Conservation (phyloP, 2,888 invertebrate species). For the Pomacea canaliculata region DNA sequence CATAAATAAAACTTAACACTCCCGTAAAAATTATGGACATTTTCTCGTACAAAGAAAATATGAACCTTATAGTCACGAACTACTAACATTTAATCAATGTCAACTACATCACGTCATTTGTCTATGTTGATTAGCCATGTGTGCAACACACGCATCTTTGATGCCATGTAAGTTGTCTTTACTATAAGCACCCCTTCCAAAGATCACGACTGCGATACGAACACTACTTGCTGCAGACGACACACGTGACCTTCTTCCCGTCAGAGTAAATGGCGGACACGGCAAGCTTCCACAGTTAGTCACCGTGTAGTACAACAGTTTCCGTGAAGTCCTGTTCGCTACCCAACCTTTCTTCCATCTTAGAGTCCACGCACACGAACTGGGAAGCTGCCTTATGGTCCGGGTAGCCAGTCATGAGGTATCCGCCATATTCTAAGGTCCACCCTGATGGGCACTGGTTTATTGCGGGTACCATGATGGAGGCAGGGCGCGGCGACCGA, state of each 20-base stretch:
- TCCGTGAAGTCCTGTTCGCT: not conserved
- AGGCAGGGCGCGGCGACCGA: constrained; percentile 10
- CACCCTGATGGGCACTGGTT: constrained; percentile 14
- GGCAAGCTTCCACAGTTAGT: constrained; percentile 15
- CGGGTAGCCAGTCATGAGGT: constrained; percentile 14
- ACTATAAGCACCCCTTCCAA: too few species aligned
- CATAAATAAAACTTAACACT: too few species aligned
- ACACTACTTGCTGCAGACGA: constrained; percentile 12
- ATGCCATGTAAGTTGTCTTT: too few species aligned
- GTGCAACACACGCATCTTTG: too few species aligned
- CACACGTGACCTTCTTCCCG: constrained; percentile 13
- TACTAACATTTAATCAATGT: too few species aligned
- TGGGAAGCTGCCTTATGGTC: constrained; percentile 1
- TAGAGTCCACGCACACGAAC: constrained; percentile 19
- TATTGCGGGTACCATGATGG: constrained; percentile 15
- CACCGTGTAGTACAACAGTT: constrained; percentile 8
- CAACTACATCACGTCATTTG: too few species aligned
- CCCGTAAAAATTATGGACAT: too few species aligned
- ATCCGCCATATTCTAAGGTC: constrained; percentile 10
- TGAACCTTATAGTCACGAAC: too few species aligned
- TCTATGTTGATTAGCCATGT: too few species aligned
- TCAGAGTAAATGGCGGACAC: constrained; percentile 4
- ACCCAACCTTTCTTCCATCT: not conserved
- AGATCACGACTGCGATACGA: too few species aligned
- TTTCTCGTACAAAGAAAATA: too few species aligned